Conservation (phyloP, 2,113 vertebrate species). For the Oreocharis arfaki region DNA sequence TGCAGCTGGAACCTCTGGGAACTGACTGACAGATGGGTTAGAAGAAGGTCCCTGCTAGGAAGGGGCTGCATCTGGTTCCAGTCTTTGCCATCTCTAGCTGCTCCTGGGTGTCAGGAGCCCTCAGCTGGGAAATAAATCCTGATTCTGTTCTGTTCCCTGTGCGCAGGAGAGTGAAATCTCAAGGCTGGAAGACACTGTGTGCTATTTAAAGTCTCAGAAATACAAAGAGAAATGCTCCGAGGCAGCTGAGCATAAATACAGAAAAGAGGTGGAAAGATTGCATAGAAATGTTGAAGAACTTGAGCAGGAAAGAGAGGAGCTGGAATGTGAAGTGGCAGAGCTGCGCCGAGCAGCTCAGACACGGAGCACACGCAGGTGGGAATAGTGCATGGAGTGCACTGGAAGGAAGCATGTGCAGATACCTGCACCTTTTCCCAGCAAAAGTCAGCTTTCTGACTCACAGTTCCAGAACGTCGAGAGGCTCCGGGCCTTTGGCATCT, state of each 20-base stretch:
- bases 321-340: slow-evolving; percentile 72
- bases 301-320: slow-evolving; percentile 65
- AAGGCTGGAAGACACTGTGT: slow-evolving; percentile 67
- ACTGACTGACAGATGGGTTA: background rate
- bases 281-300: slow-evolving; percentile 53
- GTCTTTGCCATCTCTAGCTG: background rate
- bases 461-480: background rate
- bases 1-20: background rate
- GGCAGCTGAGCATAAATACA: slow-evolving; percentile 4
- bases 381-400: background rate
- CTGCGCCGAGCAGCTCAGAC: slow-evolving; percentile 53
- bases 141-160: background rate
- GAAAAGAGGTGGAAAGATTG: slow-evolving; percentile 53
- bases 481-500: background rate
- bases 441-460: background rate
- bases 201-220: slow-evolving; percentile 64
- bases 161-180: slow-evolving; percentile 73
- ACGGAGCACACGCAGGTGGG: slow-evolving; percentile 70
- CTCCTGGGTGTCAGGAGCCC: background rate
- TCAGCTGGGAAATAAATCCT: background rate
- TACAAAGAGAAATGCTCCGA: slow-evolving; percentile 7
- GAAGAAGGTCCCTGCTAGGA: background rate
- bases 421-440: background rate
- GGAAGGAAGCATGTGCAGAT: background rate
- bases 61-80: background rate